Conservation (phyloP, 2,888 invertebrate genomes). For the Abrostola triplasia region DNA sequence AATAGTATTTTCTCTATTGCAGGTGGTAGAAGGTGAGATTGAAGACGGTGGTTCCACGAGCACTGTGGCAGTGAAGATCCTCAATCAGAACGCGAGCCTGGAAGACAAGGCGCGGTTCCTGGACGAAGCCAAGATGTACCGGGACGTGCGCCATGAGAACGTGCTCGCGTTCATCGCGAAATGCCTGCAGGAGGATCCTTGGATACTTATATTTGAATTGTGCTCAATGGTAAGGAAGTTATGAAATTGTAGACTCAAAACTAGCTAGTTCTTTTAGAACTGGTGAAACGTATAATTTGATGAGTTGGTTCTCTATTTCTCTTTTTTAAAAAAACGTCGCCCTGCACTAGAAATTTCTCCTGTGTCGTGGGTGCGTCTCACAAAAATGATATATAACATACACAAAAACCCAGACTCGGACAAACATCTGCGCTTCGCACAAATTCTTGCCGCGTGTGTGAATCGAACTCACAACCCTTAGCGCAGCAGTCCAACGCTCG, state of each 20-base stretch:
- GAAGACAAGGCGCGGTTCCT: constrained; percentile 93
- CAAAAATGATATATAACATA: too few relatives aligned
- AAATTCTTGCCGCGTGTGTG: too few relatives aligned
- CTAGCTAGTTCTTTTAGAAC: constrained; percentile 5
- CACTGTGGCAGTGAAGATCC: constrained; percentile 93
- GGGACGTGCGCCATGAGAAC: constrained; percentile 92
- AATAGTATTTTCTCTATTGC: constrained; percentile 1
- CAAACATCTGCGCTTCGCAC: too few relatives aligned
- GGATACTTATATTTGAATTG: constrained; percentile 93
- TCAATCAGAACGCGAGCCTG: constrained; percentile 93
- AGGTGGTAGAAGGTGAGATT: constrained; percentile 94
- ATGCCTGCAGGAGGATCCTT: constrained; percentile 93
- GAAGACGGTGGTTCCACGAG: constrained; percentile 74
- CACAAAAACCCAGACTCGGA: too few relatives aligned
- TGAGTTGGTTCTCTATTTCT: not conserved
- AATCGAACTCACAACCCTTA: too few relatives aligned
- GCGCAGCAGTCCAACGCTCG: too few relatives aligned
- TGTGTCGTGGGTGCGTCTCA: too few relatives aligned
- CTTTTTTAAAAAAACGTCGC: too few relatives aligned
- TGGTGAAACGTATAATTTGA: not conserved
- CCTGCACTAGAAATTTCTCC: too few relatives aligned
- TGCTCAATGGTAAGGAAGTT: constrained; percentile 88
- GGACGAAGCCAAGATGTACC: constrained; percentile 92
- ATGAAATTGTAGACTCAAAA: not conserved
- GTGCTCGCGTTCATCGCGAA: constrained; percentile 91